Evolutionary conservation across 2,797 vertebrate genomes (phyloP), one percentile per base, ranked within the genome.

Genomic region (Lutjanus campechanus): DNA sequence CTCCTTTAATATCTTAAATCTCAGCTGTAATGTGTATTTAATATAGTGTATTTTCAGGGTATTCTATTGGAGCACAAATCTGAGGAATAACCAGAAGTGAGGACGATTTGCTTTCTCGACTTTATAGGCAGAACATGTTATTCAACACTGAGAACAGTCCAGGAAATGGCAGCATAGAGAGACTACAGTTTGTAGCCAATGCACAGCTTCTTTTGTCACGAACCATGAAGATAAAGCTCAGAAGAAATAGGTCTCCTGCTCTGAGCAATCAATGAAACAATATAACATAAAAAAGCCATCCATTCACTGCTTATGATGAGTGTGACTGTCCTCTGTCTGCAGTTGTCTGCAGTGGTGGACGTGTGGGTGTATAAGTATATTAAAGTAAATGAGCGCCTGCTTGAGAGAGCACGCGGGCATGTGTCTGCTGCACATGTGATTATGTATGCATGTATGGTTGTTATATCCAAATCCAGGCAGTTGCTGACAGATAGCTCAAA

Each of bases 181-280:
- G 29, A 43, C 41, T 44, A 17, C 6, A 80, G n/a, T 69, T 50
- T 55, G 13, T 40, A 69, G 19, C 70, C 11, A 49, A 19, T 46
- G 17, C 51, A 53, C 17, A 8, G 29, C 6, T 76, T 82, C n/a
- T 61, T 75, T 70, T 71, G 53, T 67, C 51, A n/a, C 19, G 43
- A 82, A 69, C 59, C 12, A 20, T 55, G 63, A 75, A 71, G 63
- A 80, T 25, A 77, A 72, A 61, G 43, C 47, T 46, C 20, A 74
- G 63, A 58, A 74, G 86, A 84, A 82, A 81, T 55, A 84, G 44
- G 36, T 66, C 67, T 80, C 44, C 54, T 63, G 77, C 70, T 65
- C 54, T 69, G 71, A 77, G 74, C 83, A 83, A 93, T 89, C 83
- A 83, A 76, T 85, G 70, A 70, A 58, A 76, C 69, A 66, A 65